Evolutionary conservation across 2,888 invertebrate species (phyloP).

Genomic region (Leucania comma): DNA sequence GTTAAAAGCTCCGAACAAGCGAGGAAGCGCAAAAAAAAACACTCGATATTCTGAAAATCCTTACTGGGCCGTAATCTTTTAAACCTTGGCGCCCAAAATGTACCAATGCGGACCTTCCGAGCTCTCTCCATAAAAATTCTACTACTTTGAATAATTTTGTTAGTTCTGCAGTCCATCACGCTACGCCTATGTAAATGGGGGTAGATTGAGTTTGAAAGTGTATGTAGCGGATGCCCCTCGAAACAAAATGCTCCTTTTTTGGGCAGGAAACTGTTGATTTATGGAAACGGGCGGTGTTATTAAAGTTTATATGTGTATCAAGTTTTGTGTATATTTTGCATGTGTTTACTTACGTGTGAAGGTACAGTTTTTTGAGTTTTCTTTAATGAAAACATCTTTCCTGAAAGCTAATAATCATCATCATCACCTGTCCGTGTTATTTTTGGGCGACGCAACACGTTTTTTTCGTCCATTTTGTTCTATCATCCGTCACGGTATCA

Average conservation of each 20-base stretch:
- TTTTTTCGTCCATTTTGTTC: too few relatives aligned
- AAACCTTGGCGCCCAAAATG: constrained; percentile 67
- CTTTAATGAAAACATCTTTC: background rate
- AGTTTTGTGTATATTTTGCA: constrained; percentile 29
- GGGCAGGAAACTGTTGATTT: constrained; percentile 49
- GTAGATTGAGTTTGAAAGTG: constrained; percentile 79
- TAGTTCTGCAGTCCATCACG: constrained; percentile 83
- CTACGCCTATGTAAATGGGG: constrained; percentile 84
- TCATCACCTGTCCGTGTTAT: too few relatives aligned
- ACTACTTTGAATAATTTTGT: constrained; percentile 89
- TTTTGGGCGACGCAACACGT: too few relatives aligned
- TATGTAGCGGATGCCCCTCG: constrained; percentile 49
- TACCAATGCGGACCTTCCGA: constrained; percentile 66
- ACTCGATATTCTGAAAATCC: constrained; percentile 77
- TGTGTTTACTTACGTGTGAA: constrained; percentile 6
- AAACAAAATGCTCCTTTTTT: constrained; percentile 53
- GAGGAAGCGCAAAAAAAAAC: constrained; percentile 63
- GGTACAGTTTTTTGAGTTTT: background rate
- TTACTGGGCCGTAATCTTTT: constrained; percentile 73
- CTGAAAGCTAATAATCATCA: too few relatives aligned
- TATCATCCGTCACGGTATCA: too few relatives aligned
- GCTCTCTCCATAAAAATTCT: constrained; percentile 76
- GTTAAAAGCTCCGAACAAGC: constrained; percentile 57
- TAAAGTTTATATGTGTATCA: constrained; percentile 37
- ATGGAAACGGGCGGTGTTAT: constrained; percentile 51